These are phyloP conservation scores for Cerceris ruficornis DNA, from an alignment of 2,888 invertebrate species.

Conservation along the genomic window DNA sequence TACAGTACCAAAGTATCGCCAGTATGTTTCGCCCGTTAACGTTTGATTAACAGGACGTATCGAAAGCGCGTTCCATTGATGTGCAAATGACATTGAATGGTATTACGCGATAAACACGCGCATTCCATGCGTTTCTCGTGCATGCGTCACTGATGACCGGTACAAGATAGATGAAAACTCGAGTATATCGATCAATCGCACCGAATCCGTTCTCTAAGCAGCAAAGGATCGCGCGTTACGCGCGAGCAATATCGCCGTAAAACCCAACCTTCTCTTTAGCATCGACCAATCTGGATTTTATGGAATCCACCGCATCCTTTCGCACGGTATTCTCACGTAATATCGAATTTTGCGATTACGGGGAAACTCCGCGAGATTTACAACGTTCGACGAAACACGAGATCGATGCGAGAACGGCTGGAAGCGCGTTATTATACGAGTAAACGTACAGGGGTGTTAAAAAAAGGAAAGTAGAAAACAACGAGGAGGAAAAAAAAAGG, in stretches of 20 bases:
- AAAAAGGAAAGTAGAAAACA: no score
- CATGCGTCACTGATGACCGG: not conserved
- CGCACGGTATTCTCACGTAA: no score
- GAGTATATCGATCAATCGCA: not conserved
- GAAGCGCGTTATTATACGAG: no score
- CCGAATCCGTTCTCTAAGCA: not conserved
- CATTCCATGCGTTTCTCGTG: conserved; percentile 25
- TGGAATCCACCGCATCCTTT: no score
- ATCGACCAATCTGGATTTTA: not conserved
- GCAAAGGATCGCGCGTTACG: not conserved
- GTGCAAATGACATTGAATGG: conserved; percentile 39
- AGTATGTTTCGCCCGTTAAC: conserved; percentile 28
- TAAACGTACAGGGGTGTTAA: no score
- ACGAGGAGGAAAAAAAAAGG: no score
- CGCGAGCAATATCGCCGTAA: not conserved
- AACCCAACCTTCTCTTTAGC: not conserved
- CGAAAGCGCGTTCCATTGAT: conserved; percentile 36
- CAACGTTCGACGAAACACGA: no score
- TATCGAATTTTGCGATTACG: no score
- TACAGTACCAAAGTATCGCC: not conserved
- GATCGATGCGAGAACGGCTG: no score
- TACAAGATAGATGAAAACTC: conserved; percentile 35
- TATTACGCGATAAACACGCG: conserved; percentile 33
- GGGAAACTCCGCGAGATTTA: no score
- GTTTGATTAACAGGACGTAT: conserved; percentile 17